Conservation (phyloP, 2,113 vertebrate genomes). For the Tricholaema leucomelas region DNA sequence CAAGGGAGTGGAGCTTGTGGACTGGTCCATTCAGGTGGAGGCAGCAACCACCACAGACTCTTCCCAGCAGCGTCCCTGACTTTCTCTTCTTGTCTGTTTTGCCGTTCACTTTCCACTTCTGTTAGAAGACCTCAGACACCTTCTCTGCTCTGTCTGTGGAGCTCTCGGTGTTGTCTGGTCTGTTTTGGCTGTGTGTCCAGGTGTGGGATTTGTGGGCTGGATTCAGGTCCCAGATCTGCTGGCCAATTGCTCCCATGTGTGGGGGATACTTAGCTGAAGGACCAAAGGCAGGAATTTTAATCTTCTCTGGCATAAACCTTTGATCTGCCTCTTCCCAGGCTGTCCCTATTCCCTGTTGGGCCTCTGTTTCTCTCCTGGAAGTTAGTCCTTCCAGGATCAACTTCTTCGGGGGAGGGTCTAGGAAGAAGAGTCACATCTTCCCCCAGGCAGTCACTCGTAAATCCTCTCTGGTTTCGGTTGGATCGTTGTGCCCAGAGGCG, state of each 20-base stretch:
- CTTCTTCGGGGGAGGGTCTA: slow-evolving; percentile 36
- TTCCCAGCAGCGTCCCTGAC: slow-evolving; percentile 24
- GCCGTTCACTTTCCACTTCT: slow-evolving; percentile 38
- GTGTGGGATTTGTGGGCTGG: slow-evolving; percentile 10
- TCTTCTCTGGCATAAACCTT: slow-evolving; percentile 56
- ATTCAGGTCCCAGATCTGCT: neutral
- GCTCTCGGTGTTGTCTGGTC: slow-evolving; percentile 45
- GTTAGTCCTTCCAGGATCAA: slow-evolving; percentile 27
- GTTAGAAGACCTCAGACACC: neutral
- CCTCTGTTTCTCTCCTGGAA: slow-evolving; percentile 57
- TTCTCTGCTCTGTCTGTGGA: slow-evolving; percentile 49
- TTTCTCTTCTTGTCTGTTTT: slow-evolving; percentile 54
- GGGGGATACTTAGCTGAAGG: slow-evolving; percentile 7
- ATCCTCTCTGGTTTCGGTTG: slow-evolving; percentile 7
- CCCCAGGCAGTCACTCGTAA: neutral
- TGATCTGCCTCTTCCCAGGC: slow-evolving; percentile 50
- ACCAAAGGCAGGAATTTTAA: slow-evolving; percentile 22
- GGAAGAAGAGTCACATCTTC: neutral
- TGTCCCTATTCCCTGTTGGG: slow-evolving; percentile 33
- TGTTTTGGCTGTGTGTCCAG: slow-evolving; percentile 1
- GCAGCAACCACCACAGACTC: slow-evolving; percentile 14
- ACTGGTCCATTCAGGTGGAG: neutral
- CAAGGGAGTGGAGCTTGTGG: neutral
- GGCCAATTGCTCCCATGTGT: neutral
- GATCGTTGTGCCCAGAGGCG: neutral